Percentiles rank a stretch among this genome's conserved stretches.
These are phyloP conservation scores for Desmophyllum pertusum DNA, from an alignment of 92 coral and sea anemone genomes.

Conservation along the genomic window DNA sequence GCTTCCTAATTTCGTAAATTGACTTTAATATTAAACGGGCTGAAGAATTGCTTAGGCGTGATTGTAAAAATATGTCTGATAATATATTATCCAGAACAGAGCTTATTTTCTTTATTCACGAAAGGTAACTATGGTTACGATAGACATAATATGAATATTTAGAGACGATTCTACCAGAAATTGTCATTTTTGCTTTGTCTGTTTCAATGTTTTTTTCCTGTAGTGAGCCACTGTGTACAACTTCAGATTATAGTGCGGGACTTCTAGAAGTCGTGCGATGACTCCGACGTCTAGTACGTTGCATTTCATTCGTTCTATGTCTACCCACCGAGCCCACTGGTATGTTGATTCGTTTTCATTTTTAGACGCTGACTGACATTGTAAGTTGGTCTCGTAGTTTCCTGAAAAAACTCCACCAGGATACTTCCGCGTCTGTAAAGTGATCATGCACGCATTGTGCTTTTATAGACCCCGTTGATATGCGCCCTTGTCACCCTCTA, in stretches of 20 bases:
- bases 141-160: not conserved
- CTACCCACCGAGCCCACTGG: not conserved
- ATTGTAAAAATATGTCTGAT: not conserved
- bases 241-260: not conserved
- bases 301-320: not conserved
- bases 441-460: not conserved
- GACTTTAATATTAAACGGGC: not conserved
- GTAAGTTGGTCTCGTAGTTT: constrained; percentile 1
- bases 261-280: too few species aligned
- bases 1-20: constrained; percentile 5
- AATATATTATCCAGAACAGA: not conserved
- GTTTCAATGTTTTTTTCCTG: not conserved
- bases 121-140: constrained; percentile 1
- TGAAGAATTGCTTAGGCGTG: not conserved
- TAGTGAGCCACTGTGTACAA: not conserved
- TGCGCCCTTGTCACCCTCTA: not conserved
- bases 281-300: not conserved
- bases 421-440: not conserved
- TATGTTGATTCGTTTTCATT: not conserved
- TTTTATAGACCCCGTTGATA: not conserved
- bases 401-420: not conserved
- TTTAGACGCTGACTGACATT: not conserved
- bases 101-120: not conserved
- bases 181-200: too few species aligned
- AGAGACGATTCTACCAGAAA: not conserved